phyloP scores from a whole-genome alignment of 2,797 vertebrate species.

The Amniataba percoides region DNA sequence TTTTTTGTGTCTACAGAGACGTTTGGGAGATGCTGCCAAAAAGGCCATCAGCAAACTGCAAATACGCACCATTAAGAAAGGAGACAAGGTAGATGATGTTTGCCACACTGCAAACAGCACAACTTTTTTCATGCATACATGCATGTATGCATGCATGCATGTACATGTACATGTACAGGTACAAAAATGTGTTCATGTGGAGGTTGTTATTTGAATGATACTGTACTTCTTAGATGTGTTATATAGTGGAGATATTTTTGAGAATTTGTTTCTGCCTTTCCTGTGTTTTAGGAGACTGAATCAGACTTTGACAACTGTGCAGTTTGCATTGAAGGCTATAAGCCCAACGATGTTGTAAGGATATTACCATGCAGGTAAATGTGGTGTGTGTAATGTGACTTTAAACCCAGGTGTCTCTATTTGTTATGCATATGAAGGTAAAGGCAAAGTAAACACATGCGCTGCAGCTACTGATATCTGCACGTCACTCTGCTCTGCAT shows the following conservation, averaged over 20 bases:
- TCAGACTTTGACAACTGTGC: slow-evolving; percentile 99
- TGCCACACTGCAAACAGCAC: neutral
- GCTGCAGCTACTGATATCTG: neutral
- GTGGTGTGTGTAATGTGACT: neutral
- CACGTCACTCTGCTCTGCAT: neutral
- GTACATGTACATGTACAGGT: too few species aligned
- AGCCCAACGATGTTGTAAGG: slow-evolving; percentile 94
- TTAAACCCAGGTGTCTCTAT: neutral
- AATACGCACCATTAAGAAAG: slow-evolving; percentile 96
- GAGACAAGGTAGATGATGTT: slow-evolving; percentile 91
- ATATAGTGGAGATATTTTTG: neutral
- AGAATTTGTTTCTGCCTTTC: neutral
- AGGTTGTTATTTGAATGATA: neutral
- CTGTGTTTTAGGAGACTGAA: slow-evolving; percentile 92
- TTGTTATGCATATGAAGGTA: neutral
- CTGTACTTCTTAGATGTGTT: neutral
- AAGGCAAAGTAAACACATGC: neutral
- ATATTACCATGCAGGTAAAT: slow-evolving; percentile 96
- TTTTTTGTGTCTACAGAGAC: slow-evolving; percentile 87
- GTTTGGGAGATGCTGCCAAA: slow-evolving; percentile 97
- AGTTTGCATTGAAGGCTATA: slow-evolving; percentile 99
- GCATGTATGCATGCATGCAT: too few species aligned
- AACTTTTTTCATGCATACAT: neutral
- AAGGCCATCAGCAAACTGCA: slow-evolving; percentile 98
- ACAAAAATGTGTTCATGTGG: neutral